phyloP scores from a whole-genome alignment of 53 echinoderm and acorn worm genomes.

The Echinometra lucunter region DNA sequence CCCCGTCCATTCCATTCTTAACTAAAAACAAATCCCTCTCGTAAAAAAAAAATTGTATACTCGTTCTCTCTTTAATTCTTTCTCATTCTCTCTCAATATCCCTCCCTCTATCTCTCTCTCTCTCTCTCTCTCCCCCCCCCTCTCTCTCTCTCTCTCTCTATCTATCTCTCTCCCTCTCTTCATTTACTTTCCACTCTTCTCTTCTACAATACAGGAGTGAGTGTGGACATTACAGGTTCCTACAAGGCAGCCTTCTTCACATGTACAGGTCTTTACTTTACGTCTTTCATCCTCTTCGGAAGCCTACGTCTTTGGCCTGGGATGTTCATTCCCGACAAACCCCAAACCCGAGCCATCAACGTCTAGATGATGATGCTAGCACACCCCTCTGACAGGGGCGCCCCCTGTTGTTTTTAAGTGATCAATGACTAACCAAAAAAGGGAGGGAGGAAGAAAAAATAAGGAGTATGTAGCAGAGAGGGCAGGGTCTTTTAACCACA shows the following conservation, averaged over 20 bases:
- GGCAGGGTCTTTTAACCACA: no score
- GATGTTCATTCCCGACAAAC: background rate
- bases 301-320: conserved; percentile 39
- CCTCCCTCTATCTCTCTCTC: background rate
- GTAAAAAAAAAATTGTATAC: no score
- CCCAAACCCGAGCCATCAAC: background rate
- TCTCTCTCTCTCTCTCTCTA: background rate
- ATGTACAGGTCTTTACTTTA: conserved; percentile 39
- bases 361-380: background rate
- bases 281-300: conserved; percentile 28
- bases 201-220: background rate
- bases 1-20: background rate
- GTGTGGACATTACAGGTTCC: conserved; percentile 41
- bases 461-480: no score
- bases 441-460: no score
- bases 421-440: no score
- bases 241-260: conserved; percentile 32
- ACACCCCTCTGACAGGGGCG: no score
- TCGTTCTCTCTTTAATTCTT: background rate
- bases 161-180: background rate
- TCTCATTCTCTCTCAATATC: no score
- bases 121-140: background rate
- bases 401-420: no score
- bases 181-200: no score
- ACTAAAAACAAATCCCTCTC: no score